Conservation (phyloP, 1,140 invertebrate genomes). For the Idris sp. region DNA sequence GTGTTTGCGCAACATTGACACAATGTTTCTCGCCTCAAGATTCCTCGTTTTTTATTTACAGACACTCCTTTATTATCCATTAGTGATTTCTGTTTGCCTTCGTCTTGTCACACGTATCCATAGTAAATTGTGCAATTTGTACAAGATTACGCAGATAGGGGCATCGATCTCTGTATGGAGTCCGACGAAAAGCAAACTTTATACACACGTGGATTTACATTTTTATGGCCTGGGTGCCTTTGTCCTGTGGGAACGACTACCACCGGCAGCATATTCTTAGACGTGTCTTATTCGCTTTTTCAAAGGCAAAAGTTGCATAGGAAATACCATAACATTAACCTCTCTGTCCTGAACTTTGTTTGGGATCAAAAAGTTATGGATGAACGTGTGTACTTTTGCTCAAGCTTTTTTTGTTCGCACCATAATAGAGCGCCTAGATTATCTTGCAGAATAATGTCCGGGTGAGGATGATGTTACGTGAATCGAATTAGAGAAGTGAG, state of each 20-base stretch:
- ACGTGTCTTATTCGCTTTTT: constrained; percentile 22
- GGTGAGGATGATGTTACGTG: constrained; percentile 17
- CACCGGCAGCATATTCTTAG: constrained; percentile 26
- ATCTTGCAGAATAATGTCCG: constrained; percentile 21
- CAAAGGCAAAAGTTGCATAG: constrained; percentile 33
- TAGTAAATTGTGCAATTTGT: too few species aligned
- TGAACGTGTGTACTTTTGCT: constrained; percentile 18
- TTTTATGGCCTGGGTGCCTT: constrained; percentile 55
- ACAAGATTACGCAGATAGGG: constrained; percentile 61
- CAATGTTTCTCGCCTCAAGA: constrained; percentile 8
- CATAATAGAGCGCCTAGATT: constrained; percentile 33
- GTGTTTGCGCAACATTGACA: constrained; percentile 38
- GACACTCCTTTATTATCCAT: constrained; percentile 30
- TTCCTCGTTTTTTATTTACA: constrained; percentile 25
- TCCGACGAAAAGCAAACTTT: constrained; percentile 17
- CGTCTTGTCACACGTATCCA: too few species aligned
- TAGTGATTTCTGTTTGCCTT: constrained; percentile 13
- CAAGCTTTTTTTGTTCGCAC: constrained; percentile 13
- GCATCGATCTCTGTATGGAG: too few species aligned
- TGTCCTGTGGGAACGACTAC: constrained; percentile 53
- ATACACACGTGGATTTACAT: constrained; percentile 63
- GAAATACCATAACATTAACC: constrained; percentile 34
- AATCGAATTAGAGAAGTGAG: constrained; percentile 24
- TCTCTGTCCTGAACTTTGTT: constrained; percentile 45
- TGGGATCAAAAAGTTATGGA: constrained; percentile 42